Evolutionary conservation across 2,888 invertebrate species (phyloP).

Genomic region (Pharmacophagus antenor): DNA sequence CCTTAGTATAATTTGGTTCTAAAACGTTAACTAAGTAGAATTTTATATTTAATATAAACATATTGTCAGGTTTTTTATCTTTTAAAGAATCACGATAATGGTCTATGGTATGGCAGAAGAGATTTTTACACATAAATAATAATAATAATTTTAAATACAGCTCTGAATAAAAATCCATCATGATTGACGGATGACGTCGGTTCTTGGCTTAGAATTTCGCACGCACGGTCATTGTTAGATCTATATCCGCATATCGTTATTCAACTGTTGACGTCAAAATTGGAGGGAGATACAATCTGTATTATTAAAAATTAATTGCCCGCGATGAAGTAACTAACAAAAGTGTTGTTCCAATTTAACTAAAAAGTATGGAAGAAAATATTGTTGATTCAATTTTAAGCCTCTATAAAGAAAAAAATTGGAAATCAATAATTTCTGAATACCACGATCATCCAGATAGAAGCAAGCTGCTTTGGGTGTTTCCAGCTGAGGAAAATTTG

Average conservation of each 20-base stretch:
- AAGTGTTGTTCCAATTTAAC: too few relatives aligned
- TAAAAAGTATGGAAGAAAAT: conserved; percentile 65
- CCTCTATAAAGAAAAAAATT: conserved; percentile 65
- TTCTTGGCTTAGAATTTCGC: conserved; percentile 5
- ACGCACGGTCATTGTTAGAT: conserved; percentile 27
- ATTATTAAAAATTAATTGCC: too few relatives aligned
- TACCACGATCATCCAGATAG: conserved; percentile 76
- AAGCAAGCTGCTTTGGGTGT: conserved; percentile 86
- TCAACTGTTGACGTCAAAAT: conserved; percentile 11
- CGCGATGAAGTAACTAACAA: too few relatives aligned
- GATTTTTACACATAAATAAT: not conserved
- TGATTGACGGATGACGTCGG: conserved; percentile 14
- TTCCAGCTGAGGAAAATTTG: conserved; percentile 85
- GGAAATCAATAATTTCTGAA: conserved; percentile 67
- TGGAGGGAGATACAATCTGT: conserved; percentile 8
- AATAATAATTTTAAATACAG: not conserved
- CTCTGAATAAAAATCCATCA: conserved; percentile 26
- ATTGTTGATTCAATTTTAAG: conserved; percentile 60
- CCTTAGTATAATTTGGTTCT: too few relatives aligned
- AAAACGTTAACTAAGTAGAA: too few relatives aligned
- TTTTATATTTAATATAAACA: too few relatives aligned
- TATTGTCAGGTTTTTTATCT: too few relatives aligned
- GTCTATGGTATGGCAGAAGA: not conserved
- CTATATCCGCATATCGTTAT: conserved; percentile 20
- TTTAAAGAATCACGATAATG: too few relatives aligned